Percentiles rank a stretch among this genome's conserved stretches.
Conservation (phyloP, 1,140 invertebrate genomes). For the Heliothis virescens region DNA sequence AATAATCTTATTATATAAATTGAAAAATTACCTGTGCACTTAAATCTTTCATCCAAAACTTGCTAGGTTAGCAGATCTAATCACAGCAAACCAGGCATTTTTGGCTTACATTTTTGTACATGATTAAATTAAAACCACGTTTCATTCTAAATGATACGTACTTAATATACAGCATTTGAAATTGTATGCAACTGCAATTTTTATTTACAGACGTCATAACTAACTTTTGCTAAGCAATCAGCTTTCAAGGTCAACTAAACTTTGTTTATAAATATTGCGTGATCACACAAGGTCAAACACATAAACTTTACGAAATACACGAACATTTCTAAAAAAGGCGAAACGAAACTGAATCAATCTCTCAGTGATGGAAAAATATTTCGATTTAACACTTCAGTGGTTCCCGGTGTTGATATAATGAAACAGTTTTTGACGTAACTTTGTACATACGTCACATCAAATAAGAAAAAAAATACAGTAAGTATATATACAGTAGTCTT, state of each 20-base stretch:
- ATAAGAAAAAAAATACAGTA: not conserved
- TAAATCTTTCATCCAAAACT: no score
- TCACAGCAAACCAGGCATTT: no score
- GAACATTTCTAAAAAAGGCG: not conserved
- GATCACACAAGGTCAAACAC: not conserved
- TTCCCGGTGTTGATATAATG: not conserved
- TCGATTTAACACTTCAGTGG: conserved; percentile 10
- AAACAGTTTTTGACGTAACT: conserved; percentile 3
- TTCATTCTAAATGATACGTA: no score
- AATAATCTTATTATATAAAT: no score
- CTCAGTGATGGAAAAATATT: not conserved
- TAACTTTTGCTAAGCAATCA: not conserved
- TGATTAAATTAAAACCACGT: no score
- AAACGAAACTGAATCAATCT: not conserved
- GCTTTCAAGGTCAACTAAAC: not conserved
- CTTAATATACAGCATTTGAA: no score
- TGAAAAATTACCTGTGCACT: no score
- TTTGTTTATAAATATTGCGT: conserved; percentile 1
- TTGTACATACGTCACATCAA: not conserved
- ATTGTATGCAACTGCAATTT: no score
- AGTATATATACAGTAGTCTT: not conserved
- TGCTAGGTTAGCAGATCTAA: no score
- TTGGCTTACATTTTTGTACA: no score
- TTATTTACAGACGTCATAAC: no score
- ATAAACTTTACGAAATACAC: not conserved